Evolutionary conservation across 2,113 vertebrate species (phyloP), one percentile per base, ranked within the genome.

Genomic region (Burhinus oedicnemus): DNA sequence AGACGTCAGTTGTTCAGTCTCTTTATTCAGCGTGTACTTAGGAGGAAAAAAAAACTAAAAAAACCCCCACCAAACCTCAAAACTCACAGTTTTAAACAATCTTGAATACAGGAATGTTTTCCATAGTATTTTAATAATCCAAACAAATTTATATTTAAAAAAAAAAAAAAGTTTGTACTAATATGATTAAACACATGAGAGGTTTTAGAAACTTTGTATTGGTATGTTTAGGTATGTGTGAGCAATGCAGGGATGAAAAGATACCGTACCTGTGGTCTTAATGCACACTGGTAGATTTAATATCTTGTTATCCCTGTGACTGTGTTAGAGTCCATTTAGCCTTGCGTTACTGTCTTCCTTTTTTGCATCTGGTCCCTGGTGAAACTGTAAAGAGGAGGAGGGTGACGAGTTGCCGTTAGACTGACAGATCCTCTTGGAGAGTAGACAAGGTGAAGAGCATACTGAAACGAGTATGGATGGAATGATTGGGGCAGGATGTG

Each of bases 391-490:
- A 77, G 79, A 61, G 29, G 17, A 72, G 40, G 74, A 60, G n/a
- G 71, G 49, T 19, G 72, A 9, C 0, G 23, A 60, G 49, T 72
- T 61, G 36, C n/a, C 0, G 0, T 22, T 29, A 55, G 60, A 40
- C 19, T 89, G 75, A 44, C 6, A 57, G 27, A 47, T 76, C 30
- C 12, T 57, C 36, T 42, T 60, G 21, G 13, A 79, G 54, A 49
- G 40, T 5, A 17, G 42, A 25, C 0, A 0, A 69, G 30, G 29
- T 76, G 52, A 26, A 71, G 47, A 52, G 16, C 14, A 15, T 27
- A 12, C 20, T 87, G 34, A 62, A 38, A 70, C 17, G 25, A 13
- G 29, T 30, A 11, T 0, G 25, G 44, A 15, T 66, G 30, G 34
- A 77, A 20, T 83, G 49, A 49, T 10, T 45, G 49, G 62, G 23